Evolutionary conservation across 2,113 vertebrate species (phyloP).

Genomic region (Saccopteryx bilineata): DNA sequence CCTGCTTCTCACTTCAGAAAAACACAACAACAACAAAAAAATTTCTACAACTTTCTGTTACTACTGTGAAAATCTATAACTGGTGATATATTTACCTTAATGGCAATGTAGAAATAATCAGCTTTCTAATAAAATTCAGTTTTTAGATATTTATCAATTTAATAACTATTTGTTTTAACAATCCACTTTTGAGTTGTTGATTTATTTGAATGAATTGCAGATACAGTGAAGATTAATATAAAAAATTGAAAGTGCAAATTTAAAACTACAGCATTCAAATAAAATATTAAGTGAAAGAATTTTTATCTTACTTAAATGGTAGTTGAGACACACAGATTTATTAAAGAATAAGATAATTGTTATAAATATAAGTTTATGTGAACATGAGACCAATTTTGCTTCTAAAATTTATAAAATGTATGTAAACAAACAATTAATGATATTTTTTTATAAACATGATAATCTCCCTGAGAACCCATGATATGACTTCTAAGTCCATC

Average conservation of each 20-base stretch:
- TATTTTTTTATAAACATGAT: constrained; percentile 19
- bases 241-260: constrained; percentile 41
- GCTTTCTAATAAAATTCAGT: constrained; percentile 21
- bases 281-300: not conserved
- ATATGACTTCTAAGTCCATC: not conserved
- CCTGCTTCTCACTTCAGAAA: no score
- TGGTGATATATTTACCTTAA: not conserved
- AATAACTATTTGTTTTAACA: constrained; percentile 58
- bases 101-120: not conserved
- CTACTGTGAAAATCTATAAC: not conserved
- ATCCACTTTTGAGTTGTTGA: constrained; percentile 36
- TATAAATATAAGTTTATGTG: not conserved
- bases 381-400: not conserved
- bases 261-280: not conserved
- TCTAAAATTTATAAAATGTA: constrained; percentile 32
- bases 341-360: not conserved
- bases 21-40: not conserved
- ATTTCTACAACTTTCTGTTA: not conserved
- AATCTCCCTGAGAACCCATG: not conserved
- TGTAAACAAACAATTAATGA: not conserved
- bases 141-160: constrained; percentile 54
- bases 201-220: constrained; percentile 22
- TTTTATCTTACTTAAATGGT: not conserved
- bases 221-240: not conserved
- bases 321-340: not conserved